Percentiles rank a stretch among this genome's conserved stretches.
phyloP scores from a whole-genome alignment of 2,113 vertebrate genomes.

The Anoura caudifer region DNA sequence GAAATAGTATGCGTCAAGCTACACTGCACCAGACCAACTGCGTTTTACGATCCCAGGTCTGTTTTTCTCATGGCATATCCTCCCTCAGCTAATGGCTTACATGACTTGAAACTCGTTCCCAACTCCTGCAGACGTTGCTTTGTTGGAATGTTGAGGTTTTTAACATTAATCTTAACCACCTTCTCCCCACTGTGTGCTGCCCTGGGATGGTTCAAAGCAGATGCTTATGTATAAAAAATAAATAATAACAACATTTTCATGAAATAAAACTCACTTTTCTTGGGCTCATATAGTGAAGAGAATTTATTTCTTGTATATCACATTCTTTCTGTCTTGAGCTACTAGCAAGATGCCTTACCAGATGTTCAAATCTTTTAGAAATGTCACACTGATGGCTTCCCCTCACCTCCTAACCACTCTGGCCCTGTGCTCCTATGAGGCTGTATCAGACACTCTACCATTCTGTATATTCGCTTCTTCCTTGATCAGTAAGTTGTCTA shows the following conservation, averaged over 20 bases:
- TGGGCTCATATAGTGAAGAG: neutral
- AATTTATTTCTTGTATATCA: neutral
- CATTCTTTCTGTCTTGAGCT: neutral
- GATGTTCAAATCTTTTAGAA: conserved; percentile 18
- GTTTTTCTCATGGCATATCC: neutral
- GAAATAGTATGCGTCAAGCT: neutral
- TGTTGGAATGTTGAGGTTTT: conserved; percentile 24
- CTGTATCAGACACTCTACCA: neutral
- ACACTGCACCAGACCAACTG: neutral
- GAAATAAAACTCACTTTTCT: neutral
- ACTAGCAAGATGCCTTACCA: neutral
- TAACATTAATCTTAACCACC: conserved; percentile 46
- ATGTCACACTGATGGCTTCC: neutral
- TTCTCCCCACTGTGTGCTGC: neutral
- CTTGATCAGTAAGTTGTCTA: neutral
- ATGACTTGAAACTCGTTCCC: neutral
- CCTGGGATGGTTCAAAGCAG: neutral
- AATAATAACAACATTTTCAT: neutral
- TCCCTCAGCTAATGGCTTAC: neutral
- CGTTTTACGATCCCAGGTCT: conserved; percentile 10
- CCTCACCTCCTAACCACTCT: neutral
- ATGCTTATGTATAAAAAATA: neutral
- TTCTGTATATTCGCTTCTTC: neutral
- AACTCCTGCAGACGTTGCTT: neutral
- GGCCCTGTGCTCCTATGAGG: neutral